phyloP scores from a whole-genome alignment of 2,797 vertebrate species.

The Falco columbarius region DNA sequence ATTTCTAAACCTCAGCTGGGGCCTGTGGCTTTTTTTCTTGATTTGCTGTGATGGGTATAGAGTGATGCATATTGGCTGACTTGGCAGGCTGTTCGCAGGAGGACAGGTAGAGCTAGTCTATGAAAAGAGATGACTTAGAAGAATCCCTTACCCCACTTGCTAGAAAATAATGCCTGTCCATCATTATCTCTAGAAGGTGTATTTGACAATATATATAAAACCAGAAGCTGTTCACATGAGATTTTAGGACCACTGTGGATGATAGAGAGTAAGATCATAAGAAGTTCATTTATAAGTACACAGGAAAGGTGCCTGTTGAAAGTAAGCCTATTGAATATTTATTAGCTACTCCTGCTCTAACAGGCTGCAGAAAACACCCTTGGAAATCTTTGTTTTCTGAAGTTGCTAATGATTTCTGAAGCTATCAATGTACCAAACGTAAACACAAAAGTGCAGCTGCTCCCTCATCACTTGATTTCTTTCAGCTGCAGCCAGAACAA shows the following conservation, averaged over 20 bases:
- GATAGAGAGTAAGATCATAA: not conserved
- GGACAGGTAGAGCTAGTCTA: not conserved
- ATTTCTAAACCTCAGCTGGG: constrained; percentile 5
- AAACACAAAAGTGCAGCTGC: not conserved
- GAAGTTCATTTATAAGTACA: not conserved
- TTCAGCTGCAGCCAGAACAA: not conserved
- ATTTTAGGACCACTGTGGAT: not conserved
- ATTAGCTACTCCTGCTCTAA: not conserved
- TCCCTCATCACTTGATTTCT: not conserved
- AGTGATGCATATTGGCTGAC: not conserved
- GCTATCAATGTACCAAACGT: not conserved
- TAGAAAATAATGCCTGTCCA: not conserved
- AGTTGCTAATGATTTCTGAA: not conserved
- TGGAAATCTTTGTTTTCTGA: constrained; percentile 17
- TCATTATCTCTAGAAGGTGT: not conserved
- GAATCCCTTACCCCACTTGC: not conserved
- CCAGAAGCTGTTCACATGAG: not conserved
- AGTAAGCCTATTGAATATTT: not conserved
- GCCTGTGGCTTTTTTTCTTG: not conserved
- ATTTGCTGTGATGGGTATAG: not conserved
- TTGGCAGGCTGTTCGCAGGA: not conserved
- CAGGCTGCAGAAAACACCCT: not conserved
- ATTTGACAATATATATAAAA: not conserved
- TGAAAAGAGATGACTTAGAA: not conserved
- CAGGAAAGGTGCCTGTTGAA: not conserved